phyloP scores from a whole-genome alignment of 2,888 invertebrate species.

The Chrysolina haemoptera region DNA sequence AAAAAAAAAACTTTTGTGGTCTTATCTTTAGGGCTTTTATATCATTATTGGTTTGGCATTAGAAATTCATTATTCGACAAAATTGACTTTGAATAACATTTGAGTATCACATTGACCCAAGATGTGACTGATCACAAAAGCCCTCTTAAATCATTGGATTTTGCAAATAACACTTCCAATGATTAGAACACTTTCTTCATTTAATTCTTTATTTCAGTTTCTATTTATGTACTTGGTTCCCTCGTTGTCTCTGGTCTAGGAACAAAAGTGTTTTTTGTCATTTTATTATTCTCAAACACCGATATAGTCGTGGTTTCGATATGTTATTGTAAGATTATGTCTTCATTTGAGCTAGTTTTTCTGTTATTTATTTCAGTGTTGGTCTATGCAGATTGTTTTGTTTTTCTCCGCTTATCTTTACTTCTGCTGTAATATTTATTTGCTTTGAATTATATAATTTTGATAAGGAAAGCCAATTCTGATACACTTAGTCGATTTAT shows the following conservation, averaged over 20 bases:
- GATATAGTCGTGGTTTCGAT: background rate
- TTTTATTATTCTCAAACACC: background rate
- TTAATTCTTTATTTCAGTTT: background rate
- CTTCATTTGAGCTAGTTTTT: background rate
- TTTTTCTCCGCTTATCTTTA: slow-evolving; percentile 7
- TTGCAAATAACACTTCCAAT: too few relatives aligned
- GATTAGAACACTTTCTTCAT: background rate
- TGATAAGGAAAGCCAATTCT: slow-evolving; percentile 23
- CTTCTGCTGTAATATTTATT: slow-evolving; percentile 10
- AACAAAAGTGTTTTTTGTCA: background rate
- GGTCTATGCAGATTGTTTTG: background rate
- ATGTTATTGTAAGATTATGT: background rate
- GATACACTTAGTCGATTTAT: slow-evolving; percentile 11
- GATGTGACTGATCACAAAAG: background rate
- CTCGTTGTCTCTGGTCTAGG: background rate
- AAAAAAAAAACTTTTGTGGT: background rate
- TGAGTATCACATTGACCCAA: background rate
- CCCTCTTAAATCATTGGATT: too few relatives aligned
- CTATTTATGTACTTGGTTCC: background rate
- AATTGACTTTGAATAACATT: background rate
- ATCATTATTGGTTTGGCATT: slow-evolving; percentile 16
- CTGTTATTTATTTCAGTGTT: slow-evolving; percentile 2
- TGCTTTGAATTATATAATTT: slow-evolving; percentile 10
- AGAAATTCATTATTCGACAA: background rate
- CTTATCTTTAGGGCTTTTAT: background rate